Evolutionary conservation across 2,888 invertebrate genomes (phyloP).

Genomic region (Cryptocheilus praepositus): DNA sequence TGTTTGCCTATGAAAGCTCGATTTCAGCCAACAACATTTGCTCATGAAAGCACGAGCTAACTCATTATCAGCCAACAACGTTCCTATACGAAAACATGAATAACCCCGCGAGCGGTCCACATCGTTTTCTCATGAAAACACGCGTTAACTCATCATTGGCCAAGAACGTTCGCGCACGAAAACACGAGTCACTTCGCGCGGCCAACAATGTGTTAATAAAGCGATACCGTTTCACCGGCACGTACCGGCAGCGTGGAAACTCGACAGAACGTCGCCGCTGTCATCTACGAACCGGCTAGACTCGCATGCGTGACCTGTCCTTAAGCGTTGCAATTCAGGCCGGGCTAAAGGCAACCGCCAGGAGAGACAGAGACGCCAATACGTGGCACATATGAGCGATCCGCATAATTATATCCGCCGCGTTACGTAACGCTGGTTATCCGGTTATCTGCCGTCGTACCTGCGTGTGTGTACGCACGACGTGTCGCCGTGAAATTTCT

Average conservation of each 20-base stretch:
- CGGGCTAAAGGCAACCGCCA: conserved; percentile 67
- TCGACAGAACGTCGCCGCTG: conserved; percentile 1
- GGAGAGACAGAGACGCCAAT: conserved; percentile 33
- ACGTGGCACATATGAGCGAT: conserved; percentile 41
- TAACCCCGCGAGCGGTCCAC: too few species aligned
- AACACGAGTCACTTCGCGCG: too few species aligned
- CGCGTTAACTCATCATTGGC: too few species aligned
- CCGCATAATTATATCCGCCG: conserved; percentile 64
- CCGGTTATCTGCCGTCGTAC: conserved; percentile 51
- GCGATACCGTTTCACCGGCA: conserved; percentile 13
- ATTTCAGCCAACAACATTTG: too few species aligned
- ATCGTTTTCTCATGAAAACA: too few species aligned
- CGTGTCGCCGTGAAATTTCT: conserved; percentile 44
- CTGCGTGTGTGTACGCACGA: conserved; percentile 31
- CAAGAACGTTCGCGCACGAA: too few species aligned
- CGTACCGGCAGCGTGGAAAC: conserved; percentile 9
- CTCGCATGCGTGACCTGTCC: conserved; percentile 56
- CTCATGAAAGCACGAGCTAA: too few species aligned
- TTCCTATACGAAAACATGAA: too few species aligned
- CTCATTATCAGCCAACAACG: too few species aligned
- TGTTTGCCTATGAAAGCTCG: too few species aligned
- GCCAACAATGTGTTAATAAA: too few species aligned
- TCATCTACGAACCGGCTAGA: conserved; percentile 40
- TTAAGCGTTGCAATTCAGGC: conserved; percentile 42
- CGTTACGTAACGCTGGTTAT: conserved; percentile 61